Conservation (phyloP, 2,113 vertebrate genomes). For the Dicrurus megarhynchus region DNA sequence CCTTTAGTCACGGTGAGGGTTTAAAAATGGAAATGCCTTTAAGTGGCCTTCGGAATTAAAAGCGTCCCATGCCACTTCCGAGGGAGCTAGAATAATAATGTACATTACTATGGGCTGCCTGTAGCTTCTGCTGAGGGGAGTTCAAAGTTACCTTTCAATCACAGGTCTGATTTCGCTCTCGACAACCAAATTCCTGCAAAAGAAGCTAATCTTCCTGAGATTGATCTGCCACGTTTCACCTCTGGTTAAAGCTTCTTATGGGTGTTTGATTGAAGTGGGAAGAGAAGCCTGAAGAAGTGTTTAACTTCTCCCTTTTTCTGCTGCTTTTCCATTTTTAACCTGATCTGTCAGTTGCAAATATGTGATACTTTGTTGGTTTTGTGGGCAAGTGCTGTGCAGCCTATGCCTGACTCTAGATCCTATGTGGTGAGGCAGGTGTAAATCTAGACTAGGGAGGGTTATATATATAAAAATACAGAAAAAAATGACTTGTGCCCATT, state of each 20-base stretch:
- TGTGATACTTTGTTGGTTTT: background rate
- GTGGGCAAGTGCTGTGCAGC: background rate
- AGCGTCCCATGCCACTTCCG: background rate
- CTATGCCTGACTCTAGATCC: background rate
- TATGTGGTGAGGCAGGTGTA: background rate
- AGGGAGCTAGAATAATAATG: background rate
- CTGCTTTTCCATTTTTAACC: background rate
- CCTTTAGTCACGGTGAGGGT: background rate
- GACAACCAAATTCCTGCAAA: background rate
- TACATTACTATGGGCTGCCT: background rate
- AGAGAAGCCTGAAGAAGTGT: background rate
- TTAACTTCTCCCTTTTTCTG: background rate
- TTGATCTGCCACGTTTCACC: background rate
- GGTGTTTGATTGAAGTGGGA: background rate
- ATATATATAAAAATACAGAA: background rate
- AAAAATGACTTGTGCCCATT: background rate
- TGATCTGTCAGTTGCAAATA: background rate
- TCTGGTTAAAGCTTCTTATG: background rate
- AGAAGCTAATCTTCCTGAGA: background rate
- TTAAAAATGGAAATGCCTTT: constrained; percentile 20
- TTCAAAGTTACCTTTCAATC: constrained; percentile 36
- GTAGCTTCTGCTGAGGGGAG: background rate
- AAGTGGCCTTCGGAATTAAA: constrained; percentile 33
- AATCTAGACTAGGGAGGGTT: background rate
- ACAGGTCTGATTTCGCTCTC: background rate